Evolutionary conservation across 2,113 vertebrate species (phyloP).

Genomic region (Otolemur garnettii): DNA sequence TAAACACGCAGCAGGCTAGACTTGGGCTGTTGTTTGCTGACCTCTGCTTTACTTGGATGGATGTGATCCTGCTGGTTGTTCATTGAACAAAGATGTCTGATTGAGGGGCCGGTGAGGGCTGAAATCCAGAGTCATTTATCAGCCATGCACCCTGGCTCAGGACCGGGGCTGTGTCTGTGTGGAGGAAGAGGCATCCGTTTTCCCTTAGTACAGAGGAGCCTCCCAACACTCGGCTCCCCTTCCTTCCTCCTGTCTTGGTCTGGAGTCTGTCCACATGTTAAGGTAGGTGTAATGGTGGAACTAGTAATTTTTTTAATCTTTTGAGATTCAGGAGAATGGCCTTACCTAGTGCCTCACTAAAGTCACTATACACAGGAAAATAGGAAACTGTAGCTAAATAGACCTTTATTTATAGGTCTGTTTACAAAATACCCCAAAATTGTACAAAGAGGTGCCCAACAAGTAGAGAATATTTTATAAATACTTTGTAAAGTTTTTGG

Average conservation of each 20-base stretch:
- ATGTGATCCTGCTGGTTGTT: neutral
- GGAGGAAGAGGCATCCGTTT: neutral
- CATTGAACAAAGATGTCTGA: neutral
- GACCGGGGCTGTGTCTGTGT: fast-evolving
- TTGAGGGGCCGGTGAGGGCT: neutral
- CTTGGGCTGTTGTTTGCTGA: neutral
- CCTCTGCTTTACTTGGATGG: neutral
- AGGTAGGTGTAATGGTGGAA: neutral
- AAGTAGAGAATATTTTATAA: too few relatives aligned
- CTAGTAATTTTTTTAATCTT: neutral
- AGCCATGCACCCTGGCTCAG: neutral
- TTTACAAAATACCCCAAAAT: too few relatives aligned
- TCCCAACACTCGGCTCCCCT: too few relatives aligned
- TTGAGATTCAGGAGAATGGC: neutral
- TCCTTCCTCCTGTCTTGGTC: neutral
- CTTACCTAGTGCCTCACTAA: neutral
- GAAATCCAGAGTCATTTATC: neutral
- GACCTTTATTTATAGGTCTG: too few relatives aligned
- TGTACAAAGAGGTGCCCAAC: too few relatives aligned
- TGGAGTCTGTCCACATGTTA: neutral
- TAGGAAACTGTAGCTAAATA: too few relatives aligned
- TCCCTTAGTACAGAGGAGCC: neutral
- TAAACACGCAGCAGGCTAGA: neutral
- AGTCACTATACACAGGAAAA: too few relatives aligned
- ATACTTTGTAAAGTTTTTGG: too few relatives aligned